Conservation (phyloP, 2,888 invertebrate genomes). For the Lucinisca nassula region DNA sequence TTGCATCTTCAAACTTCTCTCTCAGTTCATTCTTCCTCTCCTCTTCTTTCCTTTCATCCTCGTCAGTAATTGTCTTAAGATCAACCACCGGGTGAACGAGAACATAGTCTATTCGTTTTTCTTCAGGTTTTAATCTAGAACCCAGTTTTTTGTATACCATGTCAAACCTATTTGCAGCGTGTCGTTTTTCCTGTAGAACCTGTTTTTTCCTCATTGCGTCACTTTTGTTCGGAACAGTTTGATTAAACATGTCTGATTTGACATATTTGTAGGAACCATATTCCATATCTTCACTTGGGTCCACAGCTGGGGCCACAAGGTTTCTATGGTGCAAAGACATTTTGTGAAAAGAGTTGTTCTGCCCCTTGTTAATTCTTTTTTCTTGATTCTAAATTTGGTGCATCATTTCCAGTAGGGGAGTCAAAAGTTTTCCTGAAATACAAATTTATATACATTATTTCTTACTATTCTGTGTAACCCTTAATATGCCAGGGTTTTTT, state of each 20-base stretch:
- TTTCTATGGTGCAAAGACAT: slow-evolving; percentile 36
- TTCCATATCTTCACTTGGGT: slow-evolving; percentile 28
- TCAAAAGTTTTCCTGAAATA: too few relatives aligned
- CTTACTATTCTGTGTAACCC: too few relatives aligned
- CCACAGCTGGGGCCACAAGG: slow-evolving; percentile 29
- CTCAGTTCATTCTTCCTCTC: slow-evolving; percentile 57
- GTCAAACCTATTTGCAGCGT: slow-evolving; percentile 66
- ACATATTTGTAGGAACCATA: slow-evolving; percentile 25
- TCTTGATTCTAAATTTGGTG: too few relatives aligned
- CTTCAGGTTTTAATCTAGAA: slow-evolving; percentile 67
- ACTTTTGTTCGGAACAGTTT: neutral
- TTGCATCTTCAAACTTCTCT: slow-evolving; percentile 54
- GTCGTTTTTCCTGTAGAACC: slow-evolving; percentile 32
- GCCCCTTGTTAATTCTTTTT: too few relatives aligned
- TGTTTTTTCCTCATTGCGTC: neutral
- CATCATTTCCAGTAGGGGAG: too few relatives aligned
- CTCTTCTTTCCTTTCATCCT: slow-evolving; percentile 54
- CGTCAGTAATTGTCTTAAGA: slow-evolving; percentile 42
- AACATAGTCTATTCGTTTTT: slow-evolving; percentile 86
- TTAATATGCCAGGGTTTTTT: too few relatives aligned
- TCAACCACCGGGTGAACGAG: slow-evolving; percentile 76
- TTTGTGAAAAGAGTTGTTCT: too few relatives aligned
- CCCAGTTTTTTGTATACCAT: slow-evolving; percentile 73
- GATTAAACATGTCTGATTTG: neutral
- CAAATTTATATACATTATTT: too few relatives aligned